Base-by-base conservation (phyloP, 2,888 invertebrate species). In the Lacanobia wlatinum region DNA sequence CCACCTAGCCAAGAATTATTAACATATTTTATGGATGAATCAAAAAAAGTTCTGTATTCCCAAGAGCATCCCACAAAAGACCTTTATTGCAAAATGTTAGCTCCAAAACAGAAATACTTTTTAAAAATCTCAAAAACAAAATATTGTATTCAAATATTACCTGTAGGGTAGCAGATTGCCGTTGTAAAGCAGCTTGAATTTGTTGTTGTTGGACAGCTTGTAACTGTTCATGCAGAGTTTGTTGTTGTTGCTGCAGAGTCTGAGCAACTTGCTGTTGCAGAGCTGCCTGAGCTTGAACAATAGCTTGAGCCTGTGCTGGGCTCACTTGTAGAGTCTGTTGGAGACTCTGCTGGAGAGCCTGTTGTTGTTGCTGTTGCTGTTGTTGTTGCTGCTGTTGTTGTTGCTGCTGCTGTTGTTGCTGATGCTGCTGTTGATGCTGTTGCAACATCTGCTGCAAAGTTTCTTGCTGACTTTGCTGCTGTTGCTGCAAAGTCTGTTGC, bases 141-240 rank as follows among this genome's bases (percentile, higher is more conserved):
- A 28, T 50, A 1, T 1, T 8, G 8, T 34, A 14, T 12, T 21
- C 28, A 40, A 56, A 14, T 58, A 23, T 60, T 86, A 94, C 96
- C 93, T 96, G 96, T 85, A 96, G 88, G 50, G 95, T 94, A 76
- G 95, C 95, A 84, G 96, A 94, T 86, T 96, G 96, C 59, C 95
- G 83, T 85, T 96, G 96, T 78, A 96, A 88, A 58, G 95, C 96
- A 84, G 95, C 96, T 86, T 96, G 96, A 63, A 96, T 95, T 83
- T 96, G 95, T 84, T 95, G 96, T 85, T 96, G 96, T 73, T 95
- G 95, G 1, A 95, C 95, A 8, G 93, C 95, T 87, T 96, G 96
- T 73, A 96, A 88, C 84, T 95, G 95, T 65, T 96, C 96, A 84
- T 96, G 96, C 90, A 96, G 85, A 53, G 92, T 91, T 78, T 95